These are phyloP conservation scores for Thereva unica DNA, from an alignment of 2,888 invertebrate species.

Conservation along the genomic window DNA sequence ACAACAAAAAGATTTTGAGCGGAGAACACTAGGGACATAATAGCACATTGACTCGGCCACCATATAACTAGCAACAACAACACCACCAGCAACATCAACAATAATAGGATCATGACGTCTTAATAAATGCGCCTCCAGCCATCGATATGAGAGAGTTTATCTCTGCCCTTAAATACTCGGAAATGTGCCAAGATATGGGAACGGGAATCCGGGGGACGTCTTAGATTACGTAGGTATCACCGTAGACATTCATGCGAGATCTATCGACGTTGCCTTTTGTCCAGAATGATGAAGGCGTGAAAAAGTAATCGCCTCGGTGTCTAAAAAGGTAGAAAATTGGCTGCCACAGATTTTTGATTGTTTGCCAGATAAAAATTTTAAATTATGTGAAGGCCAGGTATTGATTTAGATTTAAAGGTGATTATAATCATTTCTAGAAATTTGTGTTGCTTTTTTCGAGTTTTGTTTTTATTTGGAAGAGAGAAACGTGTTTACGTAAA, in stretches of 20 bases:
- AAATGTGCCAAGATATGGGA: constrained; percentile 1
- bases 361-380: no score
- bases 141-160: constrained; percentile 2
- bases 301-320: no score
- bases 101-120: constrained; percentile 29
- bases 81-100: constrained; percentile 1
- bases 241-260: constrained; percentile 5
- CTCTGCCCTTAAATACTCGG: constrained; percentile 22
- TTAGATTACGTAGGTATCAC: neutral
- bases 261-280: constrained; percentile 21
- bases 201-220: neutral
- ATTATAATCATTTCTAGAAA: no score
- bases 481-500: no score
- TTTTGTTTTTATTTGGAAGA: no score
- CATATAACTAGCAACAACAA: neutral
- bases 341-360: no score
- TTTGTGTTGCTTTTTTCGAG: no score
- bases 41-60: constrained; percentile 17
- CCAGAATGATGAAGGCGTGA: neutral
- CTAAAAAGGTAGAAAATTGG: no score
- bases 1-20: constrained; percentile 5
- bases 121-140: constrained; percentile 16
- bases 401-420: no score
- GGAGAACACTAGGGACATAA: constrained; percentile 19
- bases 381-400: no score